These are phyloP conservation scores for Clepsis dumicolana DNA, from an alignment of 2,888 invertebrate species.

Conservation along the genomic window DNA sequence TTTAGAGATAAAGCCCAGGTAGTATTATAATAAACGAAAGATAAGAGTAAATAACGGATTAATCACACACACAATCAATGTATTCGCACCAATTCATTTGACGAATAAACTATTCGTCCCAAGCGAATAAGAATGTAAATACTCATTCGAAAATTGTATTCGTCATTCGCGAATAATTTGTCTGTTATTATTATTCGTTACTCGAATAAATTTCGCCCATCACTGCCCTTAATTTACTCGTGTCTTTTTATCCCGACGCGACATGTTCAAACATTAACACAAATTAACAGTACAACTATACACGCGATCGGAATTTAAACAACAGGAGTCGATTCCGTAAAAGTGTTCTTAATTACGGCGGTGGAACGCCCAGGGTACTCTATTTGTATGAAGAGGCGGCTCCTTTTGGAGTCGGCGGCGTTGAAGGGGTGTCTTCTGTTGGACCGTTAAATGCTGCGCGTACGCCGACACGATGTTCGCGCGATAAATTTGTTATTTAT, in stretches of 20 bases:
- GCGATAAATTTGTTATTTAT: constrained; percentile 67
- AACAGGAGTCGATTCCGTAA: constrained; percentile 41
- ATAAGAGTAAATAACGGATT: too few species aligned
- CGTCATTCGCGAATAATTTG: too few species aligned
- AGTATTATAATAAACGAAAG: too few species aligned
- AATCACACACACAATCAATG: too few species aligned
- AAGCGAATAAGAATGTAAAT: too few species aligned
- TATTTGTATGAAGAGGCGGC: background rate
- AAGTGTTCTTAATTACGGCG: constrained; percentile 44
- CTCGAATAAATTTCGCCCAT: too few species aligned
- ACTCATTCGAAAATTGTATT: too few species aligned
- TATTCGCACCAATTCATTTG: too few species aligned
- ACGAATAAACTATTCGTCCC: too few species aligned
- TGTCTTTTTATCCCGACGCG: constrained; percentile 32
- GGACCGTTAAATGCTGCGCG: constrained; percentile 42
- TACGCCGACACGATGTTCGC: constrained; percentile 44
- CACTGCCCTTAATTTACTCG: background rate
- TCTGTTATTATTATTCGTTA: too few species aligned
- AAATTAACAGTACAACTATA: constrained; percentile 43
- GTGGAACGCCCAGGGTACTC: constrained; percentile 3
- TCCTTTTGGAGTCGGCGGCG: constrained; percentile 10
- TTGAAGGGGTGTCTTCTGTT: constrained; percentile 7
- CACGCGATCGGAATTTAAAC: constrained; percentile 42
- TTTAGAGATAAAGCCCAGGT: too few species aligned
- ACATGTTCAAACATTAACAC: constrained; percentile 43